Conservation (phyloP, 2,113 vertebrate genomes). For the Vidua chalybeata region DNA sequence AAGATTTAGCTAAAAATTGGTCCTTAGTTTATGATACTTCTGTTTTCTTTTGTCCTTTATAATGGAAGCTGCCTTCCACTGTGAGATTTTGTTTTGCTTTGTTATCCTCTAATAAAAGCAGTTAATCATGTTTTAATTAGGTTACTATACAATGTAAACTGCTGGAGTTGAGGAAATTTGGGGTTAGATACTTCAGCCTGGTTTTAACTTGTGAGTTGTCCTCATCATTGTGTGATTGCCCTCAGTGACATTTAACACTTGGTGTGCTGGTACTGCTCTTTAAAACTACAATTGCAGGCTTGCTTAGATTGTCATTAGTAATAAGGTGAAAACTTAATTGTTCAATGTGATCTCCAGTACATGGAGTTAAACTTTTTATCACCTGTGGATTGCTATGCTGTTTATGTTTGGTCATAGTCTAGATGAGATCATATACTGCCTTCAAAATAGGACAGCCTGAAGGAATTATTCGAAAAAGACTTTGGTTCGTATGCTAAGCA, state of each 20-base stretch:
- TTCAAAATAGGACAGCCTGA: background rate
- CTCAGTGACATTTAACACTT: background rate
- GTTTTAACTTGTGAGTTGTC: background rate
- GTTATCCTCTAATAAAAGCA: background rate
- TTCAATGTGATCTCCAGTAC: background rate
- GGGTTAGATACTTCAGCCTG: background rate
- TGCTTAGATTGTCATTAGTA: background rate
- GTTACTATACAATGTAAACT: fast-evolving
- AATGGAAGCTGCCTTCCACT: background rate
- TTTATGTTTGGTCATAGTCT: background rate
- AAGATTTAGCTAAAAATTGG: background rate
- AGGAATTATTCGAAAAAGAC: background rate
- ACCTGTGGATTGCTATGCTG: background rate
- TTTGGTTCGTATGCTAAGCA: background rate
- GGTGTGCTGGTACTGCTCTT: background rate
- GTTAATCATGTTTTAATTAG: background rate
- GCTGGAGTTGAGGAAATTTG: background rate
- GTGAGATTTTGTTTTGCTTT: background rate
- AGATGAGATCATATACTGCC: background rate
- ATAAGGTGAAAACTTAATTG: background rate
- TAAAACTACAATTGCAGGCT: background rate
- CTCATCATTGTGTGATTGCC: background rate
- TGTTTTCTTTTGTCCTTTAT: background rate
- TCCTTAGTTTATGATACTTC: background rate
- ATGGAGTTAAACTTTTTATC: background rate